Percentiles rank a stretch among this genome's conserved stretches.
Conservation (phyloP, 2,113 vertebrate genomes). For the Vulpes lagopus region DNA sequence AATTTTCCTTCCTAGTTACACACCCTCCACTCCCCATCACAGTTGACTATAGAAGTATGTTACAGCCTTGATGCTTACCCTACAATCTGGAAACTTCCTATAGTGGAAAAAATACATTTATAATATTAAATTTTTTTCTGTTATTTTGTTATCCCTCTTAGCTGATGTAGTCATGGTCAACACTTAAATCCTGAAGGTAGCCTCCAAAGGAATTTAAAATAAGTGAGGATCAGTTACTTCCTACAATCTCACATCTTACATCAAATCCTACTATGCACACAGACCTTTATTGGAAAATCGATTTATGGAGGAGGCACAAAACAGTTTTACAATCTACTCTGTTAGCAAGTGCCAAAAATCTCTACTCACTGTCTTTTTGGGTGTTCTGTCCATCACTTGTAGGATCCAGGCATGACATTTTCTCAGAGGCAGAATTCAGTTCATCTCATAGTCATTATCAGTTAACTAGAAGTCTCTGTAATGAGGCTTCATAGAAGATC, state of each 20-base stretch:
- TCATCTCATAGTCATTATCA: neutral
- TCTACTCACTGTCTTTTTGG: neutral
- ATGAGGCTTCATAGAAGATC: neutral
- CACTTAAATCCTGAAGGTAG: neutral
- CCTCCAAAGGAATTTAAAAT: neutral
- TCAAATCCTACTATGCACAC: neutral
- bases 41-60: neutral
- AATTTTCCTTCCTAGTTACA: neutral
- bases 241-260: neutral
- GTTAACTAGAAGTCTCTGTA: neutral
- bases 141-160: neutral
- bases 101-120: neutral
- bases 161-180: neutral
- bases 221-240: neutral
- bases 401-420: neutral
- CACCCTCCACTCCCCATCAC: neutral
- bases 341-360: neutral
- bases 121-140: neutral
- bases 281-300: neutral
- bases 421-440: neutral
- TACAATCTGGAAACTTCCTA: neutral
- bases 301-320: neutral
- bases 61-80: neutral
- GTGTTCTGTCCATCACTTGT: neutral
- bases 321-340: neutral